These are phyloP conservation scores for Chunga burmeisteri DNA, from an alignment of 2,113 vertebrate genomes.

Conservation along the genomic window DNA sequence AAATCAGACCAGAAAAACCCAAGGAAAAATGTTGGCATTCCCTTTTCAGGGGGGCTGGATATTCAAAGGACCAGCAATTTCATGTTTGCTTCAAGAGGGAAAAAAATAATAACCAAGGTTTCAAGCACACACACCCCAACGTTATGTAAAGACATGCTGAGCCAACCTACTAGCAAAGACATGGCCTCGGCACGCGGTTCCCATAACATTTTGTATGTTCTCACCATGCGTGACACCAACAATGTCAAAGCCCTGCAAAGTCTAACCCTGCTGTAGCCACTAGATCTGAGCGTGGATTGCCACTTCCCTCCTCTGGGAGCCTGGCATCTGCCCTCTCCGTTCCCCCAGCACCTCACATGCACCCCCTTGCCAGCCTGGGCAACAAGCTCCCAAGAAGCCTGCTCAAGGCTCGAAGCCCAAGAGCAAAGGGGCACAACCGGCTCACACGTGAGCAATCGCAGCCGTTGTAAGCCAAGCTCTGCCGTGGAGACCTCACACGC, in stretches of 20 bases:
- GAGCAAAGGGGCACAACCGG: neutral
- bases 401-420: rapidly evolving
- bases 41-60: neutral
- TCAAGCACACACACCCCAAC: neutral
- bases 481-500: neutral
- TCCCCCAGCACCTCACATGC: neutral
- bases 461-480: neutral
- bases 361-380: neutral
- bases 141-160: neutral
- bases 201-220: neutral
- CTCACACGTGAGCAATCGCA: neutral
- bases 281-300: neutral
- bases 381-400: neutral
- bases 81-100: neutral
- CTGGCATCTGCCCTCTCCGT: no score
- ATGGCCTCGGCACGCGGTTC: neutral
- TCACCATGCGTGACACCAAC: rapidly evolving
- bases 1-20: neutral
- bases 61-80: neutral
- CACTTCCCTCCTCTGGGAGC: rapidly evolving
- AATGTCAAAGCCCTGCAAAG: neutral
- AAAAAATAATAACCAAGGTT: neutral
- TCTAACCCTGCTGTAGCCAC: neutral
- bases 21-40: neutral
- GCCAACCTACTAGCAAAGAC: neutral